Percentiles rank a stretch among this genome's conserved stretches.
phyloP scores from a whole-genome alignment of 2,888 invertebrate species.

The Lasioglossum figueresi region DNA sequence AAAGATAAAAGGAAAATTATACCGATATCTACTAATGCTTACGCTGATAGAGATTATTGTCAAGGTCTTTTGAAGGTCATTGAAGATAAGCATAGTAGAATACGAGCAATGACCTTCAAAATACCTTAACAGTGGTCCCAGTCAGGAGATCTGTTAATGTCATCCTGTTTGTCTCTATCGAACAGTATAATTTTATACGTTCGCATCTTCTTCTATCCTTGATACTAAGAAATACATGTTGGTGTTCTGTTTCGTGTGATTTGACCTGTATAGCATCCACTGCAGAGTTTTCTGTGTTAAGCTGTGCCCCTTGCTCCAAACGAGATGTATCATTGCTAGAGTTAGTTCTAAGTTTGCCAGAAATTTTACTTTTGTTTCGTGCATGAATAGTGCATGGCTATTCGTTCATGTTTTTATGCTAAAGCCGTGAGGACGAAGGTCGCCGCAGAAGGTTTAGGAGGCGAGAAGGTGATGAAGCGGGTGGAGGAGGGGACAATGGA shows the following conservation, averaged over 20 bases:
- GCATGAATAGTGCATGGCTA: constrained; percentile 80
- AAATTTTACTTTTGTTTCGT: constrained; percentile 47
- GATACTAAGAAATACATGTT: background rate
- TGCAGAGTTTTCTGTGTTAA: constrained; percentile 21
- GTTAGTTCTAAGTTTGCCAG: constrained; percentile 48
- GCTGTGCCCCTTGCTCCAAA: constrained; percentile 37
- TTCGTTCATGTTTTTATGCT: constrained; percentile 80
- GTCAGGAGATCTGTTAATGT: background rate
- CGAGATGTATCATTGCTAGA: constrained; percentile 37
- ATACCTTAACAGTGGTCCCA: background rate
- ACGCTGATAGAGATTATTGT: background rate
- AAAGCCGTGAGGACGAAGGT: constrained; percentile 82
- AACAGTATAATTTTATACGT: background rate
- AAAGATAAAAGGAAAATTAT: background rate
- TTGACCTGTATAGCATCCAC: background rate
- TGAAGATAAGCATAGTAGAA: background rate
- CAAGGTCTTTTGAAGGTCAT: background rate
- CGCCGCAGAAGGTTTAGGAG: constrained; percentile 81
- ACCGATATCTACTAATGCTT: background rate
- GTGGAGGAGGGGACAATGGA: constrained; percentile 75
- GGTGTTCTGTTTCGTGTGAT: background rate
- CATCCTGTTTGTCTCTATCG: background rate
- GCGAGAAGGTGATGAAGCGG: constrained; percentile 79
- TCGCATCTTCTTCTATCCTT: background rate
- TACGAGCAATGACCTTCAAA: background rate